These are phyloP conservation scores for Penaeus chinensis DNA, from an alignment of 1,140 invertebrate genomes.

Conservation along the genomic window DNA sequence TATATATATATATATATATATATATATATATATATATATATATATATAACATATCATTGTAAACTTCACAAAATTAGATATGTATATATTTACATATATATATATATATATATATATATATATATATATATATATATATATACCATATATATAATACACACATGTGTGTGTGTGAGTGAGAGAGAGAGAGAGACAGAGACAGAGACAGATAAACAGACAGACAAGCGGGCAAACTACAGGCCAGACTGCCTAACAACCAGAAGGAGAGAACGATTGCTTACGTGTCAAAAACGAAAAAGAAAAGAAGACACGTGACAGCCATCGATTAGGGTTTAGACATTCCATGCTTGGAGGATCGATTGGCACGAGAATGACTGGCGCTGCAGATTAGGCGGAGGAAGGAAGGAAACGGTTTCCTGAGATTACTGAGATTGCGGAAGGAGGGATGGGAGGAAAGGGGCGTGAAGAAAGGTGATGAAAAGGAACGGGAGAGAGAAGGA, in stretches of 20 bases:
- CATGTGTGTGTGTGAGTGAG: too few species aligned
- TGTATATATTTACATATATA: background rate
- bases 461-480: too few species aligned
- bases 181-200: too few species aligned
- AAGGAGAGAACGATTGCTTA: too few species aligned
- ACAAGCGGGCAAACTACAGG: too few species aligned
- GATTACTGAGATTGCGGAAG: background rate
- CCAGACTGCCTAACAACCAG: too few species aligned
- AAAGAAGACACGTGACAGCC: background rate
- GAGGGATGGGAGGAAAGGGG: background rate
- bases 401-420: background rate
- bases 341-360: background rate
- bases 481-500: too few species aligned
- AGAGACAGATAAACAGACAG: too few species aligned
- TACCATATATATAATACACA: too few species aligned
- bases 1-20: constrained; percentile 15
- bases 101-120: too few species aligned
- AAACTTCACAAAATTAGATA: background rate
- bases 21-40: background rate
- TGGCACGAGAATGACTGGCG: background rate
- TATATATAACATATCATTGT: background rate
- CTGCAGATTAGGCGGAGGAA: background rate
- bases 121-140: too few species aligned
- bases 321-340: background rate
- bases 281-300: too few species aligned